Percentiles rank a stretch among this genome's conserved stretches.
These are phyloP conservation scores for Steinernema hermaphroditum DNA, from an alignment of 2,888 invertebrate genomes.

Conservation along the genomic window DNA sequence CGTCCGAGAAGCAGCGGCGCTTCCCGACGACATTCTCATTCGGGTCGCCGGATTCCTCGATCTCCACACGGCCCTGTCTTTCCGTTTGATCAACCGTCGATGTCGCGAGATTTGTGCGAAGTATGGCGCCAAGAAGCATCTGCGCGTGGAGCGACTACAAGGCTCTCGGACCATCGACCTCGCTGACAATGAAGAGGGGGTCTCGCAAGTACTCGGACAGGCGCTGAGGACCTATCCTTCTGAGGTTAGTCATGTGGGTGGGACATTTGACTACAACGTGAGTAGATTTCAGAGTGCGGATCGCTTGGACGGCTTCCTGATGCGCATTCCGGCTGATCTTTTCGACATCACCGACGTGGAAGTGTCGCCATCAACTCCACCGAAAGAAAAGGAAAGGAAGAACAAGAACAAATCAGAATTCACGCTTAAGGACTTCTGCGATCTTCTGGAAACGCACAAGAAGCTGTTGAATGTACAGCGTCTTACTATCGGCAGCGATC, in stretches of 20 bases:
- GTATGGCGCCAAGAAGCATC: neutral
- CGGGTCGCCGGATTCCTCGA: neutral
- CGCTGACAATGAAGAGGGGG: neutral
- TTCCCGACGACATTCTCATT: conserved; percentile 7
- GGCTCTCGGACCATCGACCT: neutral
- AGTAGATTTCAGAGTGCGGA: neutral
- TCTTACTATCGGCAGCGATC: neutral
- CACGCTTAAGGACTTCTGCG: no score
- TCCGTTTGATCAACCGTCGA: neutral
- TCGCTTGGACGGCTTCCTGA: no score
- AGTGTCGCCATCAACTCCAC: no score
- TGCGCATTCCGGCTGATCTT: no score
- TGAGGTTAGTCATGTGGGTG: no score
- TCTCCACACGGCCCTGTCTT: neutral
- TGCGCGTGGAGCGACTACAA: neutral
- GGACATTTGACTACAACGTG: neutral
- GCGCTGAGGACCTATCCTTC: no score
- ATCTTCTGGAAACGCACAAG: no score
- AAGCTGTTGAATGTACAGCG: no score
- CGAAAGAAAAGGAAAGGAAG: no score
- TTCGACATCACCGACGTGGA: no score
- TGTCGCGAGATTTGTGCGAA: neutral
- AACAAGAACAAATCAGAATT: no score
- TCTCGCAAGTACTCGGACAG: neutral
- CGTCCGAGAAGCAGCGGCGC: neutral